A percentile compares a stretch with the other conserved stretches of the same genome.
These are phyloP conservation scores for Carassius gibelio DNA, from an alignment of 2,113 vertebrate species.

Conservation along the genomic window DNA sequence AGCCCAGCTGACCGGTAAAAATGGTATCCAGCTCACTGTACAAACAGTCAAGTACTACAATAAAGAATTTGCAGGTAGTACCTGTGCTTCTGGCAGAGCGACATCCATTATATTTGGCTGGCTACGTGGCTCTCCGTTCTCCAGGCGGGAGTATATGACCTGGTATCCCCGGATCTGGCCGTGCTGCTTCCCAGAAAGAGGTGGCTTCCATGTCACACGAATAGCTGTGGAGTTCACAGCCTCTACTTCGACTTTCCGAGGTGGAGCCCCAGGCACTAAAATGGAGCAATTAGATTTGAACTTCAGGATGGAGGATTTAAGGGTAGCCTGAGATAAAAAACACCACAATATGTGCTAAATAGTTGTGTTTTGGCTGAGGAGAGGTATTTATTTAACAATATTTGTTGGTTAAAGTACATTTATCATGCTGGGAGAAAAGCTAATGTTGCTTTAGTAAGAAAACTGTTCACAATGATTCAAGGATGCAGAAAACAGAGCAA, in stretches of 20 bases:
- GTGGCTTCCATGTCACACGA: slow-evolving; percentile 90
- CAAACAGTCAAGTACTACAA: neutral
- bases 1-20: neutral
- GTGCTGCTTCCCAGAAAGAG: slow-evolving; percentile 86
- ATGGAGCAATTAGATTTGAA: slow-evolving; percentile 28
- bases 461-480: neutral
- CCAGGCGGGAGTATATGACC: slow-evolving; percentile 87
- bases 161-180: slow-evolving; percentile 94
- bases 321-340: slow-evolving; percentile 19
- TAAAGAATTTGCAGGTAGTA: slow-evolving; percentile 61
- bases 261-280: slow-evolving; percentile 94
- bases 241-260: slow-evolving; percentile 89
- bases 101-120: slow-evolving; percentile 87
- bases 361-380: neutral
- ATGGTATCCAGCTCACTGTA: neutral
- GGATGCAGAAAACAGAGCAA: neutral
- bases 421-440: neutral
- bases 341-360: neutral
- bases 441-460: neutral
- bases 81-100: slow-evolving; percentile 89
- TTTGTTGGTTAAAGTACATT: neutral
- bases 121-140: slow-evolving; percentile 87
- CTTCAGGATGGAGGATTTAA: neutral
- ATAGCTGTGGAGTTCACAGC: slow-evolving; percentile 90
- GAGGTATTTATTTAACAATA: neutral